Evolutionary conservation across 1,140 invertebrate species (phyloP).

Genomic region (Tetramorium alpestre): DNA sequence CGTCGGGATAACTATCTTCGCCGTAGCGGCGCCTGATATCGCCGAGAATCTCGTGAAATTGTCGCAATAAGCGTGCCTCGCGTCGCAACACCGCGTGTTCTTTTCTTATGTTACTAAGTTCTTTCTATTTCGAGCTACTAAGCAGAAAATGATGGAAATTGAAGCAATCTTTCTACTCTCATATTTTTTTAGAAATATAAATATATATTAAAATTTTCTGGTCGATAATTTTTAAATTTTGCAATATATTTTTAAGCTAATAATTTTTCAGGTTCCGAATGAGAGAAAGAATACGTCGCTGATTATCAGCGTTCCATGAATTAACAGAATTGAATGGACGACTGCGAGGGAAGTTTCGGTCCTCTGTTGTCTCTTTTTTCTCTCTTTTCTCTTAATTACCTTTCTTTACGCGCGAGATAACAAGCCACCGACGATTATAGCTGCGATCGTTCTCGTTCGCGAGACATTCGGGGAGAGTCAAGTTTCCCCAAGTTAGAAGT

Average conservation of each 20-base stretch:
- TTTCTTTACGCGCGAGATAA: slow-evolving; percentile 40
- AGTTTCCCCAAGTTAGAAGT: not conserved
- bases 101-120: not conserved
- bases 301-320: not conserved
- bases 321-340: not conserved
- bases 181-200: not conserved
- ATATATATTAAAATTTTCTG: not conserved
- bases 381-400: not conserved
- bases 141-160: not conserved
- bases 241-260: not conserved
- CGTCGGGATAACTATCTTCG: slow-evolving; percentile 53
- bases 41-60: slow-evolving; percentile 75
- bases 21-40: slow-evolving; percentile 67
- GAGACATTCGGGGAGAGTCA: not conserved
- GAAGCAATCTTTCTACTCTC: not conserved
- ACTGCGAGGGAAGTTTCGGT: not conserved
- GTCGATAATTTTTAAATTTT: not conserved
- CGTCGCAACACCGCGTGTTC: slow-evolving; percentile 33
- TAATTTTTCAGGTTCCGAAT: not conserved
- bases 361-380: not conserved
- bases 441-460: not conserved
- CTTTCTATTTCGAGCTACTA: not conserved
- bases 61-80: slow-evolving; percentile 76
- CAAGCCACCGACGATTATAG: not conserved
- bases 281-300: not conserved